Evolutionary conservation across 2,888 invertebrate genomes (phyloP).

Genomic region (Clusia tigrina): DNA sequence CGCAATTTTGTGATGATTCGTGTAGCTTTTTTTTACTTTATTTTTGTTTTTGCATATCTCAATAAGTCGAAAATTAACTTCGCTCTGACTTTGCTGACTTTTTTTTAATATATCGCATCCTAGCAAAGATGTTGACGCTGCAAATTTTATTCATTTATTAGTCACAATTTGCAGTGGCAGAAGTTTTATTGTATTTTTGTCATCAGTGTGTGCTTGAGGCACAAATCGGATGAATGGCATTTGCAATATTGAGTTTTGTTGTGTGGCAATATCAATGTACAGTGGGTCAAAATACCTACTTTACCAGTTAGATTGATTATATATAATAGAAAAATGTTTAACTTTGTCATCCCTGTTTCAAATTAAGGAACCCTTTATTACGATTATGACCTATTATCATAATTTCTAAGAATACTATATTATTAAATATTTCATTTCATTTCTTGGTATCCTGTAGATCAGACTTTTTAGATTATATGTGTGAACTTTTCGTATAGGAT

Average conservation of each 20-base stretch:
- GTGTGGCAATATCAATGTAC: background rate
- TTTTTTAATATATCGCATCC: background rate
- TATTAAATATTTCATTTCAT: no score
- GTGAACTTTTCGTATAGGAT: no score
- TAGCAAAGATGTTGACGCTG: background rate
- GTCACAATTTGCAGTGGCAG: background rate
- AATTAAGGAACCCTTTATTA: no score
- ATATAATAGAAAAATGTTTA: background rate
- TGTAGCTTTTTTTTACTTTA: background rate
- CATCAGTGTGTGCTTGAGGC: background rate
- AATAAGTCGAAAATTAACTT: background rate
- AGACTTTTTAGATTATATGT: no score
- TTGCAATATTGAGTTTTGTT: background rate
- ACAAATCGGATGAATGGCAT: background rate
- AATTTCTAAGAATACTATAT: no score
- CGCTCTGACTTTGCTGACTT: background rate
- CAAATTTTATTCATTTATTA: constrained; percentile 7
- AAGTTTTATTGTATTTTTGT: background rate
- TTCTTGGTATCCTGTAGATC: no score
- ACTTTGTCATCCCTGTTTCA: no score
- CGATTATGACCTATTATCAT: no score
- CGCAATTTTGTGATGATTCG: background rate
- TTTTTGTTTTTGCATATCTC: background rate
- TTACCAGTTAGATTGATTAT: background rate
- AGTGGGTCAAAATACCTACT: background rate